Conservation (phyloP, 2,797 vertebrate species). For the Morus bassanus region DNA sequence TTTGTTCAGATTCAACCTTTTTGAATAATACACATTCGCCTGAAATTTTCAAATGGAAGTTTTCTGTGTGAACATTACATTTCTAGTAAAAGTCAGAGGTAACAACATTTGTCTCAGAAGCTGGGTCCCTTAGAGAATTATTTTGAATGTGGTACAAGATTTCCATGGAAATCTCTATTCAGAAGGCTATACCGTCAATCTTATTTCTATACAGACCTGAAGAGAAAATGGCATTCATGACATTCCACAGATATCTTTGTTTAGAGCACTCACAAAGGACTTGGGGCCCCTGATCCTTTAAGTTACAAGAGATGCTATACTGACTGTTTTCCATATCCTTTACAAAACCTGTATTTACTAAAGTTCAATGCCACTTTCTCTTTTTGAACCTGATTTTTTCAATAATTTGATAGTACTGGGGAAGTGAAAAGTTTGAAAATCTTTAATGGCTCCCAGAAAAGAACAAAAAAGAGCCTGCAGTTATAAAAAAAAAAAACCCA, state of each 20-base stretch:
- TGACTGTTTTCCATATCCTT: background rate
- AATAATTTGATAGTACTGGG: background rate
- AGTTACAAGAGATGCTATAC: background rate
- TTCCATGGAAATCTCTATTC: background rate
- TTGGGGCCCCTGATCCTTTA: background rate
- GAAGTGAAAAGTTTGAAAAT: background rate
- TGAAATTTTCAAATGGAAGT: background rate
- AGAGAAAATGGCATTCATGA: background rate
- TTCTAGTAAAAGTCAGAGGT: background rate
- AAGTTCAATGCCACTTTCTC: background rate
- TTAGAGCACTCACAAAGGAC: fast-evolving
- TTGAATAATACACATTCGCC: background rate
- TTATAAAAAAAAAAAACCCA: background rate
- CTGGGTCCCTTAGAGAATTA: background rate
- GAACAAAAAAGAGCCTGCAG: fast-evolving
- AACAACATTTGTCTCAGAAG: background rate
- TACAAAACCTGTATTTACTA: background rate
- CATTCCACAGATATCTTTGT: background rate
- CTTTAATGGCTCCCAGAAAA: background rate
- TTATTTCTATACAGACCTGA: background rate
- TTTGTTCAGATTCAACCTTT: background rate
- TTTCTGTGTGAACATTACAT: background rate
- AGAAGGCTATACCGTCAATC: background rate
- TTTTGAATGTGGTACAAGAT: background rate
- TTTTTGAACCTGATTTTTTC: background rate